Base-by-base conservation (phyloP, 2,888 invertebrate species). In the Xestia c-nigrum region DNA sequence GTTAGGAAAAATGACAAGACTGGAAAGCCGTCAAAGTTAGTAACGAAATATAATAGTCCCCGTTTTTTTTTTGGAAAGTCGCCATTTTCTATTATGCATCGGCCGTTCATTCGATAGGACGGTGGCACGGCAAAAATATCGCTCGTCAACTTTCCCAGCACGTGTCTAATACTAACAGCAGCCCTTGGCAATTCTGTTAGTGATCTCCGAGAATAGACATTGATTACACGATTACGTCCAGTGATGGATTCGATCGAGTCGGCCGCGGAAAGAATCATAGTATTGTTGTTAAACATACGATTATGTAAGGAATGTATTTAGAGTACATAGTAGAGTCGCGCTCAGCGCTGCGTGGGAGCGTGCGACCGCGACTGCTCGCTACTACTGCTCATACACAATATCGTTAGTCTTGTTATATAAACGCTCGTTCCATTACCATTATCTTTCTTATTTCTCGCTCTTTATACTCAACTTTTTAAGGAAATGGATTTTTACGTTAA, bases 401-500 rank as follows among this genome's bases (percentile, higher is more conserved):
- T 40, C 59, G 38, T 38, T 72, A 74, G 73, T 55, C 14, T 43
- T 43, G 52, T 31, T 72, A 52, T 61, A 66, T 61, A 66, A n/a
- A 50, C 75, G 63, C 67, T 72, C 66, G 69, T 70, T 80, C 66
- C 65, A 50, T 74, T 70, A 47, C 70, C 50, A 55, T 76, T 52
- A 50, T 43, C 21, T 70, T 75, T 74, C 71, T 77, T 74, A 52
- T 72, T 81, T 77, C 74, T 82, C 73, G 75, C 66, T 74, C 75
- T 80, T 78, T 76, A 71, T 82, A 85, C 85, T 85, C 81, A 83
- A 64, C 31, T 16, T 72, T 55, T 74, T 68, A 75, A 19, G 65
- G 57, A 81, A 72, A 81, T 75, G 72, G 61, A 76, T 74, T 77
- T 75, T 75, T 71, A 73, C 72, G 65, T 81, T 84, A 81, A 78